Base-by-base conservation (phyloP, 2,113 vertebrate genomes). In the Chaenocephalus aceratus region DNA sequence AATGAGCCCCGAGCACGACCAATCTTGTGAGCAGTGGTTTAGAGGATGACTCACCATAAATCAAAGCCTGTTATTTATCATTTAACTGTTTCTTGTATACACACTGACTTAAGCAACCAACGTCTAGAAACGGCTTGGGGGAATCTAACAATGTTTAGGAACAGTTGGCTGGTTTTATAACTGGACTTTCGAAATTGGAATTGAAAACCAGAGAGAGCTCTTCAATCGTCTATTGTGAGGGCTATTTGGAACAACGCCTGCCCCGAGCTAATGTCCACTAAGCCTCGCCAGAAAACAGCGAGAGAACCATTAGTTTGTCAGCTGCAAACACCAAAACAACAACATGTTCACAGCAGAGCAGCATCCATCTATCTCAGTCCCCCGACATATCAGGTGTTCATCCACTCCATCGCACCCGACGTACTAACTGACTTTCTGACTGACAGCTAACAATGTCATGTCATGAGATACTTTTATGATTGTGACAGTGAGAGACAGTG, bases 191-290 rank as follows among this genome's bases (percentile, higher is more conserved):
- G 64, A 59, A 72, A 6, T 51, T 21, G 44, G 46, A 64, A 4
- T 85, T 3, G 2, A 79, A 51, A 73, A 77, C 51, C 46, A 54
- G 77, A 75, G 53, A 65, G 45, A 30, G 15, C 46, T 78, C 56
- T 5, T 90, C 61, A 81, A 85, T 85, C 76, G 82, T 86, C 60
- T 57, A 69, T 80, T 77, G 61, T 77, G 58, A 10, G 10, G 57
- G 49, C 44, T 54, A 51, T 73, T 61, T 69, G 67, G 63, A 72
- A 68, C 51, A 57, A 75, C 36, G 51, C 57, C 79, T 68, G 56
- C 59, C 62, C 7, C 48, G 23, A 72, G 45, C 51, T 86, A 87
- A 86, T 61, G 68, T 72, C 63, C 54, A 45, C 23, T 21, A 67
- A 80, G 23, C 21, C 48, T 71, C 61, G 69, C 79, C 69, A 79